These are phyloP conservation scores for Sphyrna mokarran DNA, from an alignment of 2,113 vertebrate genomes.

Conservation along the genomic window DNA sequence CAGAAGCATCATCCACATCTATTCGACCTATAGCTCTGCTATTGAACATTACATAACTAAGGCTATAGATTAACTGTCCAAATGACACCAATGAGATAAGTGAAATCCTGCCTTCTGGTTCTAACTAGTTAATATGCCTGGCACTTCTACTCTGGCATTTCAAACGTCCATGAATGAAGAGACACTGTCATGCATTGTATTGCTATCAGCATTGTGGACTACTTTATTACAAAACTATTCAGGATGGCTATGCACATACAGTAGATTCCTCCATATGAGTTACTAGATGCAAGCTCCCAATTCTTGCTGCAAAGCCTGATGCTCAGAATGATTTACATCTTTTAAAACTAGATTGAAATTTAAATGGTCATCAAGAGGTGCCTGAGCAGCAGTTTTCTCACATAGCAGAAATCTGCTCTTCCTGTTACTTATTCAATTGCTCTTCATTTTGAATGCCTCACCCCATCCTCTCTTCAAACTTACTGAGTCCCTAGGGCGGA, in stretches of 20 bases:
- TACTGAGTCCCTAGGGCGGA: not conserved
- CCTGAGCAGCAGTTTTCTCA: not conserved
- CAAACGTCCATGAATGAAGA: not conserved
- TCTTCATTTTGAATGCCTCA: not conserved
- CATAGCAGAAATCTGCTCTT: not conserved
- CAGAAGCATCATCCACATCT: not conserved
- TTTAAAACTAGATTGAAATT: not conserved
- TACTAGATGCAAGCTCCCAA: not conserved
- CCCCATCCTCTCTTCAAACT: not conserved
- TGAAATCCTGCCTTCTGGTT: not conserved
- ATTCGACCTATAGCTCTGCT: not conserved
- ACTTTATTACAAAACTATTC: not conserved
- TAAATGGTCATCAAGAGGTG: not conserved
- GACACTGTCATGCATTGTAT: not conserved
- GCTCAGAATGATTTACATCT: not conserved
- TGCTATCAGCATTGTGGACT: not conserved
- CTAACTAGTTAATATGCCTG: not conserved
- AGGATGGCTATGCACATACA: not conserved
- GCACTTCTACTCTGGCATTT: not conserved
- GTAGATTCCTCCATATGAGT: not conserved
- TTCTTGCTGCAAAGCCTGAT: not conserved
- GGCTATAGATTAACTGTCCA: not conserved
- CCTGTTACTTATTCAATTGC: not conserved
- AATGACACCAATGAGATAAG: not conserved
- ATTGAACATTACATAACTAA: not conserved